Base-by-base conservation (phyloP, 2,888 invertebrate genomes). In the Leptogaster cylindrica region DNA sequence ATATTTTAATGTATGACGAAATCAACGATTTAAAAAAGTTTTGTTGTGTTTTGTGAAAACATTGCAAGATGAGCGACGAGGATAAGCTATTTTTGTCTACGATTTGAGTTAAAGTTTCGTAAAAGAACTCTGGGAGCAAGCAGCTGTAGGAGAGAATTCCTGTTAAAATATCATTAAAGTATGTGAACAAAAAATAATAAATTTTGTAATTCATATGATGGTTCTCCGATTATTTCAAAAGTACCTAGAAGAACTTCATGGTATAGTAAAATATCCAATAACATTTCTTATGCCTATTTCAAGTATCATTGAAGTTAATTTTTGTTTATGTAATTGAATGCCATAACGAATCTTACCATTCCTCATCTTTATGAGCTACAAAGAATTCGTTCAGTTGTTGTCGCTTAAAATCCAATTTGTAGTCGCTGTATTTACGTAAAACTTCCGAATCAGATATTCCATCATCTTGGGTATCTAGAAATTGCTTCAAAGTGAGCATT, bases 361-460 rank as follows among this genome's bases (percentile, higher is more conserved):
- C 99, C 82, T 99, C 98, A 77, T 99, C 98, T 83, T 99, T 99
- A 84, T 99, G 99, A 48, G 93, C 92, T 75, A 97, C 91, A 83
- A 99, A 99, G 84, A 99, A 99, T 80, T 98, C 97, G 83, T 96
- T 96, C 66, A 98, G 87, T 80, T 98, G 98, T 79, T 96, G 95
- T 64, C 95, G 86, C 76, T 93, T 91, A 81, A 97, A 99, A 76
- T 99, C 98, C 76, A 94, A 84, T 82, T 99, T 99, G 83, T 99
- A 99, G 78, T 98, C 97, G 82, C 95, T 96, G 83, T 98, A 99
- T 79, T 97, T 97, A 76, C 90, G 89, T 72, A 98, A 89, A 2
- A 97, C 96, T 78, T 97, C 97, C 72, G 96, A 95, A 74, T 97
- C 97, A 33, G 97, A 96, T 74, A 99, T 97, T 71, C 92, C 91